Percentiles rank a stretch among this genome's conserved stretches.
Conservation (phyloP, 2,113 vertebrate species). For the Trichechus manatus region DNA sequence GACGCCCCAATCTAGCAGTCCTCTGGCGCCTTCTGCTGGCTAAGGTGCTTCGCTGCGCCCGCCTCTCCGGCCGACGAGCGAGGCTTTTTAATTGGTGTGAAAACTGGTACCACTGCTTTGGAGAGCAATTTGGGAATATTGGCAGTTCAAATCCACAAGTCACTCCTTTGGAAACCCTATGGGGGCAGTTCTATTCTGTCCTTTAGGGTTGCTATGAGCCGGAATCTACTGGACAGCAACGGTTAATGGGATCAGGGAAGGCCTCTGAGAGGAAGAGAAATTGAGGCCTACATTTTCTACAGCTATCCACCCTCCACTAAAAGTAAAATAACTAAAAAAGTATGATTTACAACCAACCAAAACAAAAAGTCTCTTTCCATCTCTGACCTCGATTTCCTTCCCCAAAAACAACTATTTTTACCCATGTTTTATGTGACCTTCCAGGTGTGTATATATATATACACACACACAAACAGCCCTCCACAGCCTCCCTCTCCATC, state of each 20-base stretch:
- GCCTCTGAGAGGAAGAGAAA: not conserved
- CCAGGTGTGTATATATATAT: not conserved
- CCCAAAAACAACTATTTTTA: not conserved
- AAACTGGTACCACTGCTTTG: not conserved
- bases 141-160: too few relatives aligned
- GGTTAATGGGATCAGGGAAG: not conserved
- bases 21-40: constrained; percentile 70
- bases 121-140: not conserved
- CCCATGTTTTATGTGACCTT: not conserved
- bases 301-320: not conserved
- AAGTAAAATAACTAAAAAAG: constrained; percentile 8
- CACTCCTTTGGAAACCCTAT: too few relatives aligned
- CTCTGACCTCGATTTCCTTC: not conserved
- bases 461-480: not conserved
- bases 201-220: too few relatives aligned
- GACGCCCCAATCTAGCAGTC: not conserved
- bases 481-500: not conserved
- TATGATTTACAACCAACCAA: not conserved
- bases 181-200: too few relatives aligned
- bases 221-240: too few relatives aligned
- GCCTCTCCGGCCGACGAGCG: not conserved
- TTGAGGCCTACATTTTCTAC: not conserved
- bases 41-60: not conserved
- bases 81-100: not conserved
- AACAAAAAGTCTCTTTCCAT: not conserved